Evolutionary conservation across 2,113 vertebrate species (phyloP).

Genomic region (Sander lucioperca): DNA sequence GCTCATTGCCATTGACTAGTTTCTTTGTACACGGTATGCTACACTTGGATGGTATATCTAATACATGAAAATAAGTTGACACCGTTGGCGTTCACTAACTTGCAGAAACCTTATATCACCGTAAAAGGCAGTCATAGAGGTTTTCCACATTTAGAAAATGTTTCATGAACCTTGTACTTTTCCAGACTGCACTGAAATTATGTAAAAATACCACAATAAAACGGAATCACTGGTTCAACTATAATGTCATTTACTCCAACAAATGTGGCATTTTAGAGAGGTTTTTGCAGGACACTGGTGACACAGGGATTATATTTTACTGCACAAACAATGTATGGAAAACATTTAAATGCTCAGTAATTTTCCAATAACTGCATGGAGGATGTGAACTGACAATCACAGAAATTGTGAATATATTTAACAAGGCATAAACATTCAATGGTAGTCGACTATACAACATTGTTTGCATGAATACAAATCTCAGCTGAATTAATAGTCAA

Average conservation of each 20-base stretch:
- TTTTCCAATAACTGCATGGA: neutral
- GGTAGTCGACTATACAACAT: slow-evolving; percentile 15
- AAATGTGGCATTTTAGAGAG: slow-evolving; percentile 1
- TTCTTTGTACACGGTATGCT: neutral
- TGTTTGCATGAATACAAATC: slow-evolving; percentile 3
- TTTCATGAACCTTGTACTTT: slow-evolving; percentile 29
- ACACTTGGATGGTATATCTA: neutral
- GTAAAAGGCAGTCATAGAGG: neutral
- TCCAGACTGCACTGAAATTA: neutral
- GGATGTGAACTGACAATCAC: slow-evolving; percentile 14
- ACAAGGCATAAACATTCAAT: slow-evolving; percentile 16
- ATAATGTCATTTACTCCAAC: neutral
- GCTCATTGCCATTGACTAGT: slow-evolving; percentile 2
- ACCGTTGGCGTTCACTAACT: neutral
- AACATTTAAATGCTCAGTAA: slow-evolving; percentile 10
- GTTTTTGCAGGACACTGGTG: slow-evolving; percentile 19
- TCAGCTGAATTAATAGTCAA: neutral
- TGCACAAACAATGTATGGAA: slow-evolving; percentile 21
- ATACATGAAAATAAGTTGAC: slow-evolving; percentile 2
- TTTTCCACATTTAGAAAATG: slow-evolving; percentile 37
- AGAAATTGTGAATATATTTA: slow-evolving; percentile 11
- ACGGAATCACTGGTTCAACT: neutral
- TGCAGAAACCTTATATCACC: slow-evolving; percentile 1
- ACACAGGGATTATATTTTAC: slow-evolving; percentile 9
- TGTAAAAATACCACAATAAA: slow-evolving; percentile 1